Conservation (phyloP, 2,888 invertebrate genomes). For the Falcaria lacertinaria region DNA sequence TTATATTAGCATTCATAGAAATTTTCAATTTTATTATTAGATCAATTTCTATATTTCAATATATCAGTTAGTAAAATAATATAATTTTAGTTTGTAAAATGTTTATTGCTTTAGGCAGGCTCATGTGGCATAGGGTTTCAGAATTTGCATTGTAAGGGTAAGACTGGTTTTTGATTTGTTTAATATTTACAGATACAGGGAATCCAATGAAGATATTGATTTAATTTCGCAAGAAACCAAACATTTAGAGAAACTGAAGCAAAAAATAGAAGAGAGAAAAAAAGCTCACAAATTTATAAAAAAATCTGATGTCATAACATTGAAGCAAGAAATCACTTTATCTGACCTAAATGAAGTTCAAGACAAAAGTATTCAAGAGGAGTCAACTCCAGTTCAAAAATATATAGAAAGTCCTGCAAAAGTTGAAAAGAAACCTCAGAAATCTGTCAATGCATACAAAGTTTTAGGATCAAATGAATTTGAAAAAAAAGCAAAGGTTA, state of each 20-base stretch:
- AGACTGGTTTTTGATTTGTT: too few relatives aligned
- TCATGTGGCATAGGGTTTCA: too few relatives aligned
- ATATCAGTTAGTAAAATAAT: too few relatives aligned
- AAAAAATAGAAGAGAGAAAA: slow-evolving; percentile 80
- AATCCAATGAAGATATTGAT: slow-evolving; percentile 51
- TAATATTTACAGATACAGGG: slow-evolving; percentile 68
- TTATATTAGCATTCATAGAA: too few relatives aligned
- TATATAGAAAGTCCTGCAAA: slow-evolving; percentile 10
- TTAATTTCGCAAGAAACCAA: slow-evolving; percentile 69
- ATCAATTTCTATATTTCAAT: too few relatives aligned
- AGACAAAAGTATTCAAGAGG: slow-evolving; percentile 18
- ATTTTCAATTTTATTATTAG: too few relatives aligned
- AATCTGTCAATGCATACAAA: slow-evolving; percentile 74
- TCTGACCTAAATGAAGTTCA: slow-evolving; percentile 27
- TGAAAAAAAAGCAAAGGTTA: slow-evolving; percentile 76
- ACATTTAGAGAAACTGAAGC: slow-evolving; percentile 79
- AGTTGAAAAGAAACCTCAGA: slow-evolving; percentile 15
- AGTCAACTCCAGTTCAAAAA: slow-evolving; percentile 12
- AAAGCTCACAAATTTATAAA: slow-evolving; percentile 45
- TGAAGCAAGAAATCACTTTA: slow-evolving; percentile 19
- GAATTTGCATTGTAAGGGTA: too few relatives aligned
- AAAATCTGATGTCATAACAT: slow-evolving; percentile 30
- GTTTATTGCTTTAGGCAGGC: too few relatives aligned
- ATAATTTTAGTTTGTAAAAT: too few relatives aligned
- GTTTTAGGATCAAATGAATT: slow-evolving; percentile 83